phyloP scores from a whole-genome alignment of 2,888 invertebrate species.

The Allygus modestus region DNA sequence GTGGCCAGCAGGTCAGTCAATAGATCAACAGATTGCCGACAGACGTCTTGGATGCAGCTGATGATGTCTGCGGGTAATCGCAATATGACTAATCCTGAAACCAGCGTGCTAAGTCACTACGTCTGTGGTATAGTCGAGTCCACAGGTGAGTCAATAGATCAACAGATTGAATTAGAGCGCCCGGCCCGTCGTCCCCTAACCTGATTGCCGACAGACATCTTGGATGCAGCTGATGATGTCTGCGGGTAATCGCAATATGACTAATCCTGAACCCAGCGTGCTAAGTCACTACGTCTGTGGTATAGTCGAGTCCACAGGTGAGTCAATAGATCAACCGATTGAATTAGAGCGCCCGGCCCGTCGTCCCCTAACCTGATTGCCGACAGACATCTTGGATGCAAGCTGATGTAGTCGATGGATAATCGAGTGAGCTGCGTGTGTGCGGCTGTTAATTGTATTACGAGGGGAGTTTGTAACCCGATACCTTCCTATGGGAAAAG shows the following conservation, averaged over 20 bases:
- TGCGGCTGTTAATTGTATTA: conserved; percentile 2
- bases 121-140: not conserved
- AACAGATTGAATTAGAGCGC: not conserved
- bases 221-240: not conserved
- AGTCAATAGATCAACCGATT: not conserved
- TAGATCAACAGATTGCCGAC: no score
- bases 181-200: not conserved
- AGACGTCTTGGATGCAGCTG: not conserved
- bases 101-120: no score
- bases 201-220: conserved; percentile 2
- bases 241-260: no score
- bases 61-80: no score
- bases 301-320: not conserved
- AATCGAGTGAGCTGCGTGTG: conserved; percentile 20
- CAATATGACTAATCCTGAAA: no score
- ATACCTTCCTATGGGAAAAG: not conserved
- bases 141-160: not conserved
- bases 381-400: conserved; percentile 11
- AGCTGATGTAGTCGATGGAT: not conserved
- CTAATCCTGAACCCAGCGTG: no score
- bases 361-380: not conserved
- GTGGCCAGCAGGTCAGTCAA: no score
- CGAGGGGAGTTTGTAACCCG: conserved; percentile 14
- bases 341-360: conserved; percentile 3
- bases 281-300: no score